phyloP scores from a whole-genome alignment of 2,113 vertebrate species.

The Myotis brandtii region DNA sequence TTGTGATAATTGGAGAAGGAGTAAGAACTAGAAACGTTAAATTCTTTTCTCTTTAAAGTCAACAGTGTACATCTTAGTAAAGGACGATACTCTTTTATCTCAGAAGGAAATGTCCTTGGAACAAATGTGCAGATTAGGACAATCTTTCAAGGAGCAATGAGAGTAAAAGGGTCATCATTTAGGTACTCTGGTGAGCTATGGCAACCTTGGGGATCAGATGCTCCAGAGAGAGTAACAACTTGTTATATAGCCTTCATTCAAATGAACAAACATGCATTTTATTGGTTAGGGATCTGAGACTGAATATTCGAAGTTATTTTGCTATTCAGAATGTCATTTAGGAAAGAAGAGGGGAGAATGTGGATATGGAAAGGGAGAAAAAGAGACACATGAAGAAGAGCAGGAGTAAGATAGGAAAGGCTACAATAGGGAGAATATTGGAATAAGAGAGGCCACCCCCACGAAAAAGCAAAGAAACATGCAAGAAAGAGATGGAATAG shows the following conservation, averaged over 20 bases:
- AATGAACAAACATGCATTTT: neutral
- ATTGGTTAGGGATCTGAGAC: neutral
- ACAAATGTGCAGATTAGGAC: neutral
- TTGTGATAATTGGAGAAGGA: conserved; percentile 59
- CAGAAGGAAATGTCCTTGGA: neutral
- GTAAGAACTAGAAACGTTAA: conserved; percentile 49
- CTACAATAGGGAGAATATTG: neutral
- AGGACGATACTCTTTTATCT: neutral
- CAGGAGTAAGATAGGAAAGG: neutral
- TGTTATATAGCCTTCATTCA: neutral
- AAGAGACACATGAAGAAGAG: neutral
- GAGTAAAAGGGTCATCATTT: neutral
- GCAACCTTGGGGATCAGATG: neutral
- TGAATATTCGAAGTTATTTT: neutral
- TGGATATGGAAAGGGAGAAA: neutral
- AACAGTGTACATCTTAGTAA: neutral
- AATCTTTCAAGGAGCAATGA: neutral
- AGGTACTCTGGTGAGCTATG: neutral
- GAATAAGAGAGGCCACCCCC: neutral
- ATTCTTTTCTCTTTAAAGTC: conserved; percentile 39
- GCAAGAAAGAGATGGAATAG: neutral
- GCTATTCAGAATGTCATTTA: neutral
- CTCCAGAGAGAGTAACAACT: neutral
- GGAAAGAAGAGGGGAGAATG: neutral
- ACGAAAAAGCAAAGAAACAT: neutral